Conservation (phyloP, 2,113 vertebrate species). For the Pseudois nayaur region DNA sequence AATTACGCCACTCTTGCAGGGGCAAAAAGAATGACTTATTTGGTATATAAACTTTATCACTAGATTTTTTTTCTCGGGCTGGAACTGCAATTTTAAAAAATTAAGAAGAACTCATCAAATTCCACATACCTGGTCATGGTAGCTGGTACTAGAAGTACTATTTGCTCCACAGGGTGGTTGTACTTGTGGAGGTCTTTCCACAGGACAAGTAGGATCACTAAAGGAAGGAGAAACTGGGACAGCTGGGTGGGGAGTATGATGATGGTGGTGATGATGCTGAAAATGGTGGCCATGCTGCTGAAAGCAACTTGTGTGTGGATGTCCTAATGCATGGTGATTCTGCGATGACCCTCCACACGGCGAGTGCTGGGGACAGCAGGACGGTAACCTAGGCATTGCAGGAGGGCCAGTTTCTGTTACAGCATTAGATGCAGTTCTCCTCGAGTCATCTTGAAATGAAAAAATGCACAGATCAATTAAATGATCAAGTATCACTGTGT, state of each 20-base stretch:
- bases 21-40: background rate
- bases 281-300: constrained; percentile 89
- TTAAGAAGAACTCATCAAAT: background rate
- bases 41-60: background rate
- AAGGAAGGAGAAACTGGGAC: constrained; percentile 87
- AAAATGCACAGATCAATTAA: constrained; percentile 46
- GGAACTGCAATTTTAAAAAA: background rate
- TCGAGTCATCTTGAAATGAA: constrained; percentile 85
- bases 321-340: constrained; percentile 88
- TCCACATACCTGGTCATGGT: constrained; percentile 87
- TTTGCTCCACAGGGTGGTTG: constrained; percentile 88
- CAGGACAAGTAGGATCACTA: constrained; percentile 89
- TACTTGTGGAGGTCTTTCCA: constrained; percentile 90
- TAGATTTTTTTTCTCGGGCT: background rate
- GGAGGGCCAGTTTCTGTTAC: constrained; percentile 86
- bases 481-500: background rate
- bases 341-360: constrained; percentile 93
- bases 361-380: constrained; percentile 98
- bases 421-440: constrained; percentile 84
- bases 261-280: constrained; percentile 90
- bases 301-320: constrained; percentile 91
- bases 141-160: constrained; percentile 81
- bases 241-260: constrained; percentile 87
- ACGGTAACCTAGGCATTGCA: constrained; percentile 95
- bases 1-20: background rate